Percentiles rank a stretch among this genome's conserved stretches.
Conservation (phyloP, 53 echinoderm and acorn worm species). For the Temnopleurus reevesii region DNA sequence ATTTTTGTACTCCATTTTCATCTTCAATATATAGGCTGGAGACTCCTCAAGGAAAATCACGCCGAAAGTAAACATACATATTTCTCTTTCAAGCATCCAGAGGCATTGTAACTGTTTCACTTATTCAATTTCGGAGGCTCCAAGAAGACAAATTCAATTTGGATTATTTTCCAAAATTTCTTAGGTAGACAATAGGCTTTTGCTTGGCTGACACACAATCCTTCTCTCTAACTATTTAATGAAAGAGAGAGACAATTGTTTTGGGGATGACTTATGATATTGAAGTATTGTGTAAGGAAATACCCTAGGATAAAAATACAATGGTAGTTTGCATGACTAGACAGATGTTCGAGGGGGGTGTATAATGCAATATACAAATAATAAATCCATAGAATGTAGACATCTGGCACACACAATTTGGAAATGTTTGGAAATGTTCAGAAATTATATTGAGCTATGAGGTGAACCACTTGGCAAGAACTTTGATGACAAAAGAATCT, state of each 20-base stretch:
- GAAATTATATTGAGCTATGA: neutral
- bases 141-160: neutral
- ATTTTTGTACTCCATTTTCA: no score
- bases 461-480: neutral
- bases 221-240: neutral
- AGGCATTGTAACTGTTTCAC: neutral
- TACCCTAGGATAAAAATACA: neutral
- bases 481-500: neutral
- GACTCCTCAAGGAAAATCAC: no score
- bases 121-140: constrained; percentile 19
- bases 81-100: no score
- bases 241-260: neutral
- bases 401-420: neutral
- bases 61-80: no score
- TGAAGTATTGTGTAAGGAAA: neutral
- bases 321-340: neutral
- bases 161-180: neutral
- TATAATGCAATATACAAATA: neutral
- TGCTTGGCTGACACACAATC: neutral
- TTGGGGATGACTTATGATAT: constrained; percentile 5
- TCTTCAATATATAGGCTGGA: no score
- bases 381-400: neutral
- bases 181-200: neutral
- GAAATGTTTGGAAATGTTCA: constrained; percentile 3
- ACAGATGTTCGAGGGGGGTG: neutral